A percentile compares a stretch with the other conserved stretches of the same genome.
Conservation (phyloP, 2,888 invertebrate species). For the Acronicta aceris region DNA sequence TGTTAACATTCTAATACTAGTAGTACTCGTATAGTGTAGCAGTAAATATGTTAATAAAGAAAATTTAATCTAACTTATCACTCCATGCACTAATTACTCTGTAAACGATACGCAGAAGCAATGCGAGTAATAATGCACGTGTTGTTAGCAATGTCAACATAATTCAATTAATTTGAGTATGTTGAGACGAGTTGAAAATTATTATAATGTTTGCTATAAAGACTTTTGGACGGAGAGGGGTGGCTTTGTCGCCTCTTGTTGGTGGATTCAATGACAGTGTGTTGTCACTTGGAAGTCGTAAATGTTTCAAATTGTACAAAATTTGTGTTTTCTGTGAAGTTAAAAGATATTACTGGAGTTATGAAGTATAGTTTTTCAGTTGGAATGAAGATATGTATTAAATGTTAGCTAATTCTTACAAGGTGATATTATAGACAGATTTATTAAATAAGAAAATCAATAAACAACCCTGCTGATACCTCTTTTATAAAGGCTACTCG, state of each 20-base stretch:
- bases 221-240: conserved; percentile 31
- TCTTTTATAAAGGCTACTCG: too few species aligned
- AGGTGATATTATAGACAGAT: too few species aligned
- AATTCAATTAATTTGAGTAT: conserved; percentile 75
- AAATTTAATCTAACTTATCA: background rate
- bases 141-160: conserved; percentile 77
- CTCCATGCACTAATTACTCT: conserved; percentile 31
- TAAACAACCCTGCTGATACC: too few species aligned
- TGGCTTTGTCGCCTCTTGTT: conserved; percentile 24
- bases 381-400: conserved; percentile 1
- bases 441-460: too few species aligned
- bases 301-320: conserved; percentile 30
- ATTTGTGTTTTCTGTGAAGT: conserved; percentile 29
- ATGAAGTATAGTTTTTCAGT: conserved; percentile 29
- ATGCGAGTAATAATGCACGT: conserved; percentile 70
- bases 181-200: conserved; percentile 54
- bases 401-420: background rate
- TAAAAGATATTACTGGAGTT: conserved; percentile 27
- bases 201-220: conserved; percentile 58
- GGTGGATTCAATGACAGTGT: conserved; percentile 33
- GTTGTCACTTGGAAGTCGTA: conserved; percentile 40
- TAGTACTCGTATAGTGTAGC: too few species aligned
- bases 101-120: conserved; percentile 25
- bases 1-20: too few species aligned
- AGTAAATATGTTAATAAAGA: too few species aligned